Percentiles rank a stretch among this genome's conserved stretches.
Conservation (phyloP, 1,140 invertebrate genomes). For the Pollicipes pollicipes region DNA sequence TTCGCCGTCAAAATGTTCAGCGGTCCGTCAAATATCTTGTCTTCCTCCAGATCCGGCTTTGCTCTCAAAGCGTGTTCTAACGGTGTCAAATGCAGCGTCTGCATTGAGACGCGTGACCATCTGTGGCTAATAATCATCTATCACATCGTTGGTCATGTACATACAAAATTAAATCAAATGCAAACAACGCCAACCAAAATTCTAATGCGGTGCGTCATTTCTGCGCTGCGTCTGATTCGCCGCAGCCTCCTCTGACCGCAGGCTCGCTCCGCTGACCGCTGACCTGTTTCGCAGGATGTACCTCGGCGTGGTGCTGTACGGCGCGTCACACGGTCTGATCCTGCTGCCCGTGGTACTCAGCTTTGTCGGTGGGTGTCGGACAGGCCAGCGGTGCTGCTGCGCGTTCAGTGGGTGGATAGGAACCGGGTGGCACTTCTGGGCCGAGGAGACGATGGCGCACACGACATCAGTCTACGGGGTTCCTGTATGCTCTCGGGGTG, state of each 20-base stretch:
- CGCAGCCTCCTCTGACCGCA: neutral
- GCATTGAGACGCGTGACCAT: neutral
- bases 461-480: too few species aligned
- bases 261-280: neutral
- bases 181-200: neutral
- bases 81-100: neutral
- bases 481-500: too few species aligned
- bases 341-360: constrained; percentile 78
- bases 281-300: constrained; percentile 48
- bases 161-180: neutral
- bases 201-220: neutral
- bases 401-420: too few species aligned
- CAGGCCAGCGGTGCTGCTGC: too few species aligned
- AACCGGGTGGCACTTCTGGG: too few species aligned
- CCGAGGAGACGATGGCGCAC: too few species aligned
- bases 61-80: too few species aligned
- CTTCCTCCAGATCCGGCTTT: too few species aligned
- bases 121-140: neutral
- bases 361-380: constrained; percentile 36
- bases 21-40: too few species aligned
- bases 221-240: neutral
- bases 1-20: too few species aligned
- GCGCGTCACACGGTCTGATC: constrained; percentile 69
- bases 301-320: constrained; percentile 68
- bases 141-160: neutral